A percentile compares a stretch with the other conserved stretches of the same genome.
Conservation (phyloP, 1,140 invertebrate species). For the Papilio xuthus region DNA sequence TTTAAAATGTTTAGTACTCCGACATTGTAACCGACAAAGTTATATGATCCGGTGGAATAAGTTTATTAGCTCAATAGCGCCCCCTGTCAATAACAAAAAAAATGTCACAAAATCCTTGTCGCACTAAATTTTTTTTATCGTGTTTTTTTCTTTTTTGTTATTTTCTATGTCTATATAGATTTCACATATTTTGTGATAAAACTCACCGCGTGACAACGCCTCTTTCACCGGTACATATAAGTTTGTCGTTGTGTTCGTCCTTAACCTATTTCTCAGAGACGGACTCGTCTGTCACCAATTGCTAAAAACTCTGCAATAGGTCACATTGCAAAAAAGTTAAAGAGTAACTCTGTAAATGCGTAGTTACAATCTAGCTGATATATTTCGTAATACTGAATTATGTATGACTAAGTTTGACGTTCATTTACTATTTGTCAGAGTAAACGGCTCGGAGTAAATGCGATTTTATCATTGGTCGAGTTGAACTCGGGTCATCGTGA, state of each 20-base stretch:
- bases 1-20: too few species aligned
- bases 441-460: slow-evolving; percentile 15
- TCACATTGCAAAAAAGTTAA: neutral
- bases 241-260: neutral
- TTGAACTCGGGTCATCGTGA: slow-evolving; percentile 37
- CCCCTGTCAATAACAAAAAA: too few species aligned
- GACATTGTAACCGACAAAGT: too few species aligned
- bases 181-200: too few species aligned
- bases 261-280: neutral
- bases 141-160: too few species aligned
- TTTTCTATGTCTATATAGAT: too few species aligned
- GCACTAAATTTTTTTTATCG: too few species aligned
- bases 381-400: slow-evolving; percentile 31
- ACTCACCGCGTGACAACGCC: too few species aligned
- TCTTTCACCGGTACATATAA: too few species aligned
- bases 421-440: slow-evolving; percentile 35
- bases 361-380: slow-evolving; percentile 6
- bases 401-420: slow-evolving; percentile 17
- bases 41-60: too few species aligned
- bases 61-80: too few species aligned
- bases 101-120: too few species aligned
- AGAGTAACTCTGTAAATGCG: neutral
- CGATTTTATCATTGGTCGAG: slow-evolving; percentile 29
- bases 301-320: neutral
- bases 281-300: neutral